These are phyloP conservation scores for Porites evermanni DNA, from an alignment of 92 coral and sea anemone species.

Conservation along the genomic window DNA sequence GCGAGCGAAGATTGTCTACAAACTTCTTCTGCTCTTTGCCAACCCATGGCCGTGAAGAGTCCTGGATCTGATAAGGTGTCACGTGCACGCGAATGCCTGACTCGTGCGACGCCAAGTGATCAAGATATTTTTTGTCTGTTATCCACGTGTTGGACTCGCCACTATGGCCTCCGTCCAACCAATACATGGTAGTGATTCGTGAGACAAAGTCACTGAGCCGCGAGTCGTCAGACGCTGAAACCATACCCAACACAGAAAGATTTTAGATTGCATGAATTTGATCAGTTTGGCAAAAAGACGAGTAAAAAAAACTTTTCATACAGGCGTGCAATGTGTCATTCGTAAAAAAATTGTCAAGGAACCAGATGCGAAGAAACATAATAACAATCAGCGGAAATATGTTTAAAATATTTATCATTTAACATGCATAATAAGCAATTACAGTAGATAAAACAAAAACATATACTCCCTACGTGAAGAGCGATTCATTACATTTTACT, in stretches of 20 bases:
- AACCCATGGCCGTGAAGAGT: conserved; percentile 95
- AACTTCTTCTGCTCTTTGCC: conserved; percentile 83
- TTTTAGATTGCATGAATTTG: neutral
- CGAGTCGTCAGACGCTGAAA: conserved; percentile 74
- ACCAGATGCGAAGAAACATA: neutral
- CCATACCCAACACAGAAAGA: conserved; percentile 13
- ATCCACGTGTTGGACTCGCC: conserved; percentile 99
- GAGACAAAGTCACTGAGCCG: conserved; percentile 76
- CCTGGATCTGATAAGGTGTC: conserved; percentile 97
- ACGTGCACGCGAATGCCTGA: conserved; percentile 92
- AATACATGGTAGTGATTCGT: conserved; percentile 89
- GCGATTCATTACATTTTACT: neutral
- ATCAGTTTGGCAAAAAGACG: neutral
- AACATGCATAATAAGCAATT: neutral
- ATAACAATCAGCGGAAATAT: neutral
- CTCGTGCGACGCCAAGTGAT: conserved; percentile 79
- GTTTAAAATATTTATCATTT: conserved; percentile 8
- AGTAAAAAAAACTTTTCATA: too few species aligned
- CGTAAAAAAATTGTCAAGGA: neutral
- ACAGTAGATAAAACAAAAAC: neutral
- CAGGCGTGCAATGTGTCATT: neutral
- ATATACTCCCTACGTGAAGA: neutral
- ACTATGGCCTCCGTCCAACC: conserved; percentile 98
- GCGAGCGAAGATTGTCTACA: conserved; percentile 84
- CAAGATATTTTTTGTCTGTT: conserved; percentile 92